phyloP scores from a whole-genome alignment of 2,797 vertebrate genomes.

The Pachyuromys duprasi region DNA sequence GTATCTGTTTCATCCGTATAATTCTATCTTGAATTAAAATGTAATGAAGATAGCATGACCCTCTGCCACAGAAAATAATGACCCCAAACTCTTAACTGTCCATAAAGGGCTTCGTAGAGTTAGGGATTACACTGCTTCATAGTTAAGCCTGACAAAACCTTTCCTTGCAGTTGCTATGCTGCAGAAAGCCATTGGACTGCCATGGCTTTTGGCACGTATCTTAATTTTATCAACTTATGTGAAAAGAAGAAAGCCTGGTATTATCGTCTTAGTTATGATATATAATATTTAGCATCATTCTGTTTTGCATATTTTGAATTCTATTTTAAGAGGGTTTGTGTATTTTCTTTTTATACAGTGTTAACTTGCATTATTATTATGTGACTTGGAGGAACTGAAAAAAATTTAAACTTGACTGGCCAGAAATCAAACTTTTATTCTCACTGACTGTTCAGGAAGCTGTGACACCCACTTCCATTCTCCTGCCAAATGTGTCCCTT shows the following conservation, averaged over 20 bases:
- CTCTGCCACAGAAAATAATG: constrained; percentile 59
- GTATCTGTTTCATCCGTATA: constrained; percentile 45
- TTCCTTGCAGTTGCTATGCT: constrained; percentile 45
- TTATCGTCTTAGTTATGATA: constrained; percentile 47
- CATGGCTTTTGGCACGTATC: constrained; percentile 46
- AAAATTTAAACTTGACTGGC: constrained; percentile 63
- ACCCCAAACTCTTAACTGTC: constrained; percentile 58
- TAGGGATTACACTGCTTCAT: constrained; percentile 16
- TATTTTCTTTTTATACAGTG: background rate
- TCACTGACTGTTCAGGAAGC: constrained; percentile 72
- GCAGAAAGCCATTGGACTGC: constrained; percentile 57
- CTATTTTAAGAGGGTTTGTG: constrained; percentile 53
- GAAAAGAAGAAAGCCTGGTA: constrained; percentile 34
- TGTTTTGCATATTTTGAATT: constrained; percentile 58
- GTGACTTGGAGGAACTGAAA: constrained; percentile 63
- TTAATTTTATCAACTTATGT: constrained; percentile 54
- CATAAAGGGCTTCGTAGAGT: constrained; percentile 52
- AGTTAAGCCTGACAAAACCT: background rate
- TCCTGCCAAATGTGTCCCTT: constrained; percentile 74
- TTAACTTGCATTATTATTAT: constrained; percentile 71
- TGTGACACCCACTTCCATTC: constrained; percentile 70
- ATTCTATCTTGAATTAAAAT: constrained; percentile 51
- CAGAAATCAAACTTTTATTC: constrained; percentile 66
- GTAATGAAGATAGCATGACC: constrained; percentile 56
- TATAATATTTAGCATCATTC: constrained; percentile 51